Evolutionary conservation across 2,888 invertebrate species (phyloP), one percentile per base, ranked within the genome.

Genomic region (Merodon equestris): DNA sequence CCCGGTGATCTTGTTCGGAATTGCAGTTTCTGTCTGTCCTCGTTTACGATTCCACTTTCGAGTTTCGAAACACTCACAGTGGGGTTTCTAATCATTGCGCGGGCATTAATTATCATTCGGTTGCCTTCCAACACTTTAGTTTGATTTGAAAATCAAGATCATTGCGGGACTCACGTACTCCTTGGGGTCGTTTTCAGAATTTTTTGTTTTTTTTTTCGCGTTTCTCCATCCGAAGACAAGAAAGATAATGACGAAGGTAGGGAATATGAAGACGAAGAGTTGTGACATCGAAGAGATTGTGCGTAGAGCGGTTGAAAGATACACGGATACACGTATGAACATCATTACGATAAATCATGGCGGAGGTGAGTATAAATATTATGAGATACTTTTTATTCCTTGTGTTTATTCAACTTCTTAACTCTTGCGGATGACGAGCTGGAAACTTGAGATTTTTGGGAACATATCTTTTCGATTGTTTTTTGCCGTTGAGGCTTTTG

Each of bases 361-460:
- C 27, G 48, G 53, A 38, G 67, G 61, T 60, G 60, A 45, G 61
- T 48, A 53, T 72, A 72, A 77, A 77, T 72, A 61, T 76, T 71
- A 54, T 60, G 54, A 40, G 44, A 57, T 27, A 1, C 17, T 1
- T 44, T 27, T 17, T 56, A 56, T 50, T 27, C n/a, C n/a, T n/a
- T n/a, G n/a, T n/a, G n/a, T n/a, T n/a, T n/a, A n/a, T n/a, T n/a
- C n/a, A n/a, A n/a, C 47, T 38, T 18, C 2, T 13, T 17, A 9
- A 44, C 15, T 27, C n/a, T 34, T 60, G 44, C 15, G 50, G 53
- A 50, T 61, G 74, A 74, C 61, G 61, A 13, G 27, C 3, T 4
- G 67, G 77, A 72, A 77, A 77, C 58, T 77, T 77, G 77, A 77
- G 73, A 73, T 63, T 73, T 77, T 73, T 73, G 57, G 27, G 67